Evolutionary conservation across 2,888 invertebrate genomes (phyloP), one percentile per base, ranked within the genome.

Genomic region (Drosophila flavopinicola): DNA sequence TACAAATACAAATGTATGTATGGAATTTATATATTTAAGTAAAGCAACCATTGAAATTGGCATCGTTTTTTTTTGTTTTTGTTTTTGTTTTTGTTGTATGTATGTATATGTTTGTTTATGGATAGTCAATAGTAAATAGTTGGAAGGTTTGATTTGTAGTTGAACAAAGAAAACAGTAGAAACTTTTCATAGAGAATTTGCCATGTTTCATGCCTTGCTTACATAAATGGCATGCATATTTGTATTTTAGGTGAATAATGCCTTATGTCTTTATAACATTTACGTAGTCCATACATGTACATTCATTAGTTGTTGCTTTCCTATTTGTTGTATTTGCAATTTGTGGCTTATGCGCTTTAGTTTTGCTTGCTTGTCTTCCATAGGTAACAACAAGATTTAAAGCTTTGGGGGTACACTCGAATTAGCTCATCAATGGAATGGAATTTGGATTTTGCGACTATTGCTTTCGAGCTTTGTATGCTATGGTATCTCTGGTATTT

Each of bases 141-240:
- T 71, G 70, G 74, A 71, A 71, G 70, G 69, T 54, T 69, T 33
- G 66, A 69, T 69, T 71, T 65, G 52, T 61, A 68, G 52, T 51
- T 37, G 56, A 67, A 51, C 25, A 44, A 48, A 52, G 35, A 44
- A 44, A 56, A 32, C 32, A 52, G 23, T 29, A 42, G 41, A 60
- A 52, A 41, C 24, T 23, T 32, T 44, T 5, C 4, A 23, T 56
- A 39, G 10, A 48, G 59, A 71, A 70, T 45, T 53, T 37, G 39
- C 24, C 44, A 33, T 44, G 51, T 61, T 49, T 17, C 33, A 53
- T 49, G 44, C 35, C 35, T 29, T 30, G 65, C 42, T 25, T 27
- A 11, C n/a, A n/a, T 25, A 60, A 60, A 35, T 44, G 27, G 17
- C 25, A 24, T 32, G 49, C 49, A 25, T 30, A 20, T 32, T 15